Evolutionary conservation across 1,140 invertebrate genomes (phyloP).

Genomic region (Nephila pilipes): DNA sequence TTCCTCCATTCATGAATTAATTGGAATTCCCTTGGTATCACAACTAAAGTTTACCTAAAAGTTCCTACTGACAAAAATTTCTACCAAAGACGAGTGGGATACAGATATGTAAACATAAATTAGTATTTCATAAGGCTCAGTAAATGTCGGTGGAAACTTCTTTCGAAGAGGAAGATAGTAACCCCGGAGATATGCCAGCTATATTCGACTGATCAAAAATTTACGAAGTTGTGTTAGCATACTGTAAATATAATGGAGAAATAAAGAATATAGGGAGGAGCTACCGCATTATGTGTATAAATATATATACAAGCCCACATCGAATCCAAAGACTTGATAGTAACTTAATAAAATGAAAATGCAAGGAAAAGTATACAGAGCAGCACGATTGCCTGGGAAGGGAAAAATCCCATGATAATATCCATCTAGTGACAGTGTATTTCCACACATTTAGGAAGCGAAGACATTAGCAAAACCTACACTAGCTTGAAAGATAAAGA

Average conservation of each 20-base stretch:
- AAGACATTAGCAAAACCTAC: conserved; percentile 19
- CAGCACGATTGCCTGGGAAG: neutral
- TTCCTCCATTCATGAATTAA: neutral
- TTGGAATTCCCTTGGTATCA: neutral
- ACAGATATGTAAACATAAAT: conserved; percentile 48
- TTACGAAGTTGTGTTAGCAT: conserved; percentile 25
- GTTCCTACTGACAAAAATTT: neutral
- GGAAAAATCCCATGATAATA: conserved; percentile 64
- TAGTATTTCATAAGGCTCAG: conserved; percentile 52
- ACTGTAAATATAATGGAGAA: conserved; percentile 5
- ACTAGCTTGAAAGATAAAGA: conserved; percentile 13
- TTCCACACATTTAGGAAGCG: conserved; percentile 36
- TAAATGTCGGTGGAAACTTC: conserved; percentile 33
- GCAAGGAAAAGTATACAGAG: conserved; percentile 36
- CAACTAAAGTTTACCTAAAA: neutral
- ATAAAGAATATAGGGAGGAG: conserved; percentile 36
- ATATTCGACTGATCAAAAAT: conserved; percentile 66
- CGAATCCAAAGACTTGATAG: conserved; percentile 54
- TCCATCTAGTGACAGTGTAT: conserved; percentile 31
- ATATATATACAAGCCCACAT: conserved; percentile 51
- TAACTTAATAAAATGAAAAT: conserved; percentile 74
- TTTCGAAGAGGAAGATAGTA: neutral
- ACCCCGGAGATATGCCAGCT: conserved; percentile 19
- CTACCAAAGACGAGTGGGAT: neutral
- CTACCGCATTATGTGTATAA: conserved; percentile 46